phyloP scores from a whole-genome alignment of 2,888 invertebrate species.

The Polyommatus iphigenia region DNA sequence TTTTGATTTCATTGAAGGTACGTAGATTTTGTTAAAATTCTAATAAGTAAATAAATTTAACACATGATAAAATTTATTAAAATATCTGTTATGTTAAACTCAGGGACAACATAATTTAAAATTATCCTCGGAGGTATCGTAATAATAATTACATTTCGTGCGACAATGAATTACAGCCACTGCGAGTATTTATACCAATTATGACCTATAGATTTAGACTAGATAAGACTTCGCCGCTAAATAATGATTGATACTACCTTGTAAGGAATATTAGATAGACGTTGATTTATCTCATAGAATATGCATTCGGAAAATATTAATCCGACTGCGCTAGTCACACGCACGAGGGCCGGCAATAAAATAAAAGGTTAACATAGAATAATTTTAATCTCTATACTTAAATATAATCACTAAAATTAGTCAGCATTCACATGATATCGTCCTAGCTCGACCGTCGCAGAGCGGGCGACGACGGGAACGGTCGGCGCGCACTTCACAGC shows the following conservation, averaged over 20 bases:
- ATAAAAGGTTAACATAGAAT: slow-evolving; percentile 19
- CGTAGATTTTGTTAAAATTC: too few relatives aligned
- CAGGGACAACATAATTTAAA: slow-evolving; percentile 4
- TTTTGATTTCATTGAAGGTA: too few relatives aligned
- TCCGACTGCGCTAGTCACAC: neutral
- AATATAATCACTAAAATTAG: slow-evolving; percentile 21
- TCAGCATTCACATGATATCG: slow-evolving; percentile 34
- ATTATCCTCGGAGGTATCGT: slow-evolving; percentile 4
- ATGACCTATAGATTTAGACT: slow-evolving; percentile 6
- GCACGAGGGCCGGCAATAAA: neutral
- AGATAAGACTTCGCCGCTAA: slow-evolving; percentile 6
- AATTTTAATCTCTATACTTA: slow-evolving; percentile 32
- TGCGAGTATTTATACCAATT: neutral
- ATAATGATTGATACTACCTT: slow-evolving; percentile 11
- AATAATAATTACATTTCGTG: neutral
- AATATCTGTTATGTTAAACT: neutral
- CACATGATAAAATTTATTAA: neutral
- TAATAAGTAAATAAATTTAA: neutral
- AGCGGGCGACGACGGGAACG: slow-evolving; percentile 54
- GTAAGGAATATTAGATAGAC: neutral
- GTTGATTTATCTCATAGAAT: slow-evolving; percentile 10
- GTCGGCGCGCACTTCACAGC: slow-evolving; percentile 66
- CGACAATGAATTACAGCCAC: neutral
- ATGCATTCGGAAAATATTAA: neutral
- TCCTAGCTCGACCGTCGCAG: slow-evolving; percentile 55